A percentile compares a stretch with the other conserved stretches of the same genome.
Conservation (phyloP, 2,113 vertebrate species). For the Mola mola region DNA sequence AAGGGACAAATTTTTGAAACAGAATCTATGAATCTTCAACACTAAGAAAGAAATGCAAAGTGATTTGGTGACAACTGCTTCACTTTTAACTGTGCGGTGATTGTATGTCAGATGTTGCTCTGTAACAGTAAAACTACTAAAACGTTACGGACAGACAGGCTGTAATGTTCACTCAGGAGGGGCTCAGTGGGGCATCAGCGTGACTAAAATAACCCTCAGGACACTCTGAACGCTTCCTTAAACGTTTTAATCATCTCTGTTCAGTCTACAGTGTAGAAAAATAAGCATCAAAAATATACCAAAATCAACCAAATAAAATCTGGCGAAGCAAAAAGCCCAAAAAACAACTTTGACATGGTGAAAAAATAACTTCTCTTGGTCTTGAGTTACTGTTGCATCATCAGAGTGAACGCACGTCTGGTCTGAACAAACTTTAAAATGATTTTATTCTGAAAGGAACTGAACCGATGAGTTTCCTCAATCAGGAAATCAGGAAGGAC, state of each 20-base stretch:
- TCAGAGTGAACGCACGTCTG: background rate
- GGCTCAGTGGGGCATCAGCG: too few species aligned
- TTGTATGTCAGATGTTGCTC: too few species aligned
- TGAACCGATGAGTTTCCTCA: too few species aligned
- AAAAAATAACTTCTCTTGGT: constrained; percentile 48
- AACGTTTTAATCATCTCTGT: constrained; percentile 57
- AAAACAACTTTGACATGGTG: constrained; percentile 19
- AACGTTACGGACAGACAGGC: too few species aligned
- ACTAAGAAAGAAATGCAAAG: too few species aligned
- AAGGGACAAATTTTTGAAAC: too few species aligned
- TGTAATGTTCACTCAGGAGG: too few species aligned
- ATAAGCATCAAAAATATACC: constrained; percentile 69
- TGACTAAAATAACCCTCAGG: background rate
- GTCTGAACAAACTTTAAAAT: constrained; percentile 1
- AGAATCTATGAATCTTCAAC: too few species aligned
- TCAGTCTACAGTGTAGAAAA: constrained; percentile 68
- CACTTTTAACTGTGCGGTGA: too few species aligned
- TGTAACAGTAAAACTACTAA: too few species aligned
- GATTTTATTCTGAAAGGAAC: too few species aligned
- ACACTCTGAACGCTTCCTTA: constrained; percentile 11
- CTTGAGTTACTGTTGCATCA: constrained; percentile 14
- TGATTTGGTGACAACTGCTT: too few species aligned
- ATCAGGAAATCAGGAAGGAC: background rate
- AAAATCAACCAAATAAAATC: constrained; percentile 57
- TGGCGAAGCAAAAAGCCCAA: constrained; percentile 33